Evolutionary conservation across 2,888 invertebrate species (phyloP).

Genomic region (Synergus umbraculus): DNA sequence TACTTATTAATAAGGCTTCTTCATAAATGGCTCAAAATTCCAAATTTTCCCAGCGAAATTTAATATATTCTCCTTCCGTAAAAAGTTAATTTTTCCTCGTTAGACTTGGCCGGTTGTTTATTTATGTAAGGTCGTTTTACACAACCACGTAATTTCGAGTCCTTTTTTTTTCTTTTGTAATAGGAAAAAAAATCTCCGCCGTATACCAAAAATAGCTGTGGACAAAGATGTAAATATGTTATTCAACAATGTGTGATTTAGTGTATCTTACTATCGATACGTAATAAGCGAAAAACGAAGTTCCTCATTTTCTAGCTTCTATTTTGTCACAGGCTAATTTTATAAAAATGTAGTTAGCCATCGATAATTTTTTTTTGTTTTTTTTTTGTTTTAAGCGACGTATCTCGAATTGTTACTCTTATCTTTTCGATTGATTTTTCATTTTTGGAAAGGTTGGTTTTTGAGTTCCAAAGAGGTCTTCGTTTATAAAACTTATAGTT

Average conservation of each 20-base stretch:
- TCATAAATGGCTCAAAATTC: too few species aligned
- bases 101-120: constrained; percentile 16
- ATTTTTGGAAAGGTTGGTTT: neutral
- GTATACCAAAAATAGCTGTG: constrained; percentile 6
- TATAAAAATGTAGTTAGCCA: constrained; percentile 13
- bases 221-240: constrained; percentile 35
- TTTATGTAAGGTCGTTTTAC: constrained; percentile 10
- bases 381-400: neutral
- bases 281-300: constrained; percentile 17
- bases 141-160: constrained; percentile 30
- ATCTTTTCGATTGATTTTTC: neutral
- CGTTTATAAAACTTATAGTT: neutral
- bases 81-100: neutral
- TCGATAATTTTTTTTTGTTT: neutral
- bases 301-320: constrained; percentile 4
- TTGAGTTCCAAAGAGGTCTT: neutral
- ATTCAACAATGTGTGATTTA: constrained; percentile 20
- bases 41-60: neutral
- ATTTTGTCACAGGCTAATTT: neutral
- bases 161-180: constrained; percentile 1
- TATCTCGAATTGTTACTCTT: neutral
- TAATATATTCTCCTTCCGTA: neutral
- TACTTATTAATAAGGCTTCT: neutral
- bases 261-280: neutral
- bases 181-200: neutral